These are phyloP conservation scores for Nephrotoma appendiculata DNA, from an alignment of 2,888 invertebrate genomes.

Conservation along the genomic window DNA sequence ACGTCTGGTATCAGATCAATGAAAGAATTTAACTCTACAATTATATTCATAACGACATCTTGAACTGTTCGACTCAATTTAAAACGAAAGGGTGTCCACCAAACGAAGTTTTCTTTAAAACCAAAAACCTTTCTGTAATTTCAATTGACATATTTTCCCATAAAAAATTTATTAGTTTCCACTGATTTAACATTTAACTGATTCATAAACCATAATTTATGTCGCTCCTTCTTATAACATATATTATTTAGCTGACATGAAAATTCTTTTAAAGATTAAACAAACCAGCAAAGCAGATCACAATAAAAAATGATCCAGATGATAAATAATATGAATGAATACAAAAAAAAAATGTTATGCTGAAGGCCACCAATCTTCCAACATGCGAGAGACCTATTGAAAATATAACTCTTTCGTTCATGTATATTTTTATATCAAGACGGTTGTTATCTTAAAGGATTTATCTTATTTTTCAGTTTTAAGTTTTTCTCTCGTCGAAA, in stretches of 20 bases:
- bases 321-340: not conserved
- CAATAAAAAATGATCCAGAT: not conserved
- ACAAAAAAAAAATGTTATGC: not conserved
- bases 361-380: not conserved
- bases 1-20: too few species aligned
- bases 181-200: too few species aligned
- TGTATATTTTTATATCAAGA: not conserved
- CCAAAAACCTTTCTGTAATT: too few species aligned
- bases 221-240: not conserved
- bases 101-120: too few species aligned
- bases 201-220: not conserved
- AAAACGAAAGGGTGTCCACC: too few species aligned
- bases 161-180: too few species aligned
- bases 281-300: not conserved
- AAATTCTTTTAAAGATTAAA: not conserved
- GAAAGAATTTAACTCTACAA: too few species aligned
- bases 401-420: not conserved
- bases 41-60: too few species aligned
- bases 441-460: not conserved
- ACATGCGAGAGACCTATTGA: not conserved
- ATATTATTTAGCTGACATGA: not conserved
- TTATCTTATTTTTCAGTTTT: not conserved
- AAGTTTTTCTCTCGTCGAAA: not conserved
- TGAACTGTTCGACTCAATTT: too few species aligned
- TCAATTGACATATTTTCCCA: too few species aligned